These are phyloP conservation scores for Lucifuga dentata DNA, from an alignment of 2,113 vertebrate species.

Conservation along the genomic window DNA sequence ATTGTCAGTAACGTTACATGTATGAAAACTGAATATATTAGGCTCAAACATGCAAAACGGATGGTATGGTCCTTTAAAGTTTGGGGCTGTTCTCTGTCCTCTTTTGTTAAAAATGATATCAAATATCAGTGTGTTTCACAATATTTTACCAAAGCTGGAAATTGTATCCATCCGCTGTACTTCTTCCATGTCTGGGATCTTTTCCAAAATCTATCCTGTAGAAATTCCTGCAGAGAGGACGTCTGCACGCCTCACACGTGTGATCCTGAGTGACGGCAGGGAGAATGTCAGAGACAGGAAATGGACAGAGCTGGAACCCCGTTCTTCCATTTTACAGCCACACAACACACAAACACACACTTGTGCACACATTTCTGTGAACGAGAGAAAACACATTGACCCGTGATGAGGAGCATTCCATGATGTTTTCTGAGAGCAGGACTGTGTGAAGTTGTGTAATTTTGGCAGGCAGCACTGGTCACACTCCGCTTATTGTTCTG, in stretches of 20 bases:
- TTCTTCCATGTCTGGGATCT: no score
- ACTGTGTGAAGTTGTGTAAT: not conserved
- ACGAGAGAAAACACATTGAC: conserved; percentile 10
- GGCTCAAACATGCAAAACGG: no score
- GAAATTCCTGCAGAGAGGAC: not conserved
- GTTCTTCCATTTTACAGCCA: not conserved
- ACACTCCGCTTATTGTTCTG: not conserved
- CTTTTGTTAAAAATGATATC: no score
- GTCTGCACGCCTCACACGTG: not conserved
- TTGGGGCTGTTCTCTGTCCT: no score
- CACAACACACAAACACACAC: not conserved
- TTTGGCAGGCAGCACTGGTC: not conserved
- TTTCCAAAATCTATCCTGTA: no score
- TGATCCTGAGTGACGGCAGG: conserved; percentile 20
- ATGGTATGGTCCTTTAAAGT: no score
- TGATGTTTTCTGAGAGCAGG: not conserved
- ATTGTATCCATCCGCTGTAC: no score
- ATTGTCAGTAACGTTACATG: no score
- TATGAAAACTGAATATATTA: no score
- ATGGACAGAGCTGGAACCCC: not conserved
- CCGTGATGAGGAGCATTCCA: no score
- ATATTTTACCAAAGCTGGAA: no score
- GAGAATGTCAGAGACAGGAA: not conserved
- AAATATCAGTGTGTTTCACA: no score
- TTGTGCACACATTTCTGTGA: not conserved